Evolutionary conservation across 1,140 invertebrate species (phyloP), one percentile per base, ranked within the genome.

Genomic region (Drosophila grimshawi): DNA sequence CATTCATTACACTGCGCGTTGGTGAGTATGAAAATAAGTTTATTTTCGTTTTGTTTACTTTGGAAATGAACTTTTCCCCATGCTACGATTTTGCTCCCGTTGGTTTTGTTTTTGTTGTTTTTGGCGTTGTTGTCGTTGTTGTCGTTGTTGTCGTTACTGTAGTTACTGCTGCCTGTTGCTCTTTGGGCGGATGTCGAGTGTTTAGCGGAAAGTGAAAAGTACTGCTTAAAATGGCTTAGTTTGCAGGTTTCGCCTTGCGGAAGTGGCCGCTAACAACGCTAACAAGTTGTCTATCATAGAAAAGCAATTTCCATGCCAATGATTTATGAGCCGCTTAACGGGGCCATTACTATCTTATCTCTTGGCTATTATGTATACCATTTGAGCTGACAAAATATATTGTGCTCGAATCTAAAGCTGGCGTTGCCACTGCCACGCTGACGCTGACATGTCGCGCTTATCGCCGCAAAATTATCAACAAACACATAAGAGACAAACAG

Each of bases 161-260:
- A 19, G 19, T 45, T 43, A 0, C 33, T 19, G 33, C 2, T 33
- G 61, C 33, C 39, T 7, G 56, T 61, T 52, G 48, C n/a, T 41
- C 48, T 57, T 59, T 65, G 66, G 72, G 80, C 85, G 85, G 85
- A 88, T 89, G 85, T 89, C 55, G 77, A 85, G 77, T 88, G 85
- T 89, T 88, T 85, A 80, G 85, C 85, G 80, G 85, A 88, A 88
- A 88, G 85, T 89, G 85, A 88, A 89, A 88, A 88, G 85, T 89
- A 78, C 80, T 85, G 85, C 85, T 88, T 88, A 88, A 88, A 88
- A 85, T 80, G 74, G 76, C 85, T 88, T 89, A 88, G 85, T 89
- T 88, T 85, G 85, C 85, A 89, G 68, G 80, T 88, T 88, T 88
- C 69, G 81, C 81, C 72, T 76, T 86, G 85, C 83, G 83, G 83